Conservation (phyloP, 2,113 vertebrate species). For the Morone saxatilis region DNA sequence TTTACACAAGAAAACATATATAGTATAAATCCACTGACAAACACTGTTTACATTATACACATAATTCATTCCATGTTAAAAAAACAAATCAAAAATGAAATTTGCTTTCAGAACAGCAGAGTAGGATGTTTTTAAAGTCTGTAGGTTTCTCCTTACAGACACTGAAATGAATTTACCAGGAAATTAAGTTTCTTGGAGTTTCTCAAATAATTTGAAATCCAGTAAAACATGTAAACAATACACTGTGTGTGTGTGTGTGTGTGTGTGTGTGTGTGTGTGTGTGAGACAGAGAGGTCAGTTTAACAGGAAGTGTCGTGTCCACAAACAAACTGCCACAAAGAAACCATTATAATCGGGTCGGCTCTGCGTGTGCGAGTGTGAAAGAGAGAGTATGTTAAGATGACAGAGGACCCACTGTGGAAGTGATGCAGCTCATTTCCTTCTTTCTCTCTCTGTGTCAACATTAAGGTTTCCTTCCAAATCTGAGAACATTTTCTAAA, state of each 20-base stretch:
- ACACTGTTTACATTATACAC: background rate
- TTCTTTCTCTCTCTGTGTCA: constrained; percentile 13
- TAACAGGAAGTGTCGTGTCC: constrained; percentile 38
- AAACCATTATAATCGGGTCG: constrained; percentile 13
- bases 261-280: background rate
- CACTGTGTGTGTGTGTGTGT: background rate
- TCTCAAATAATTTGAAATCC: no score
- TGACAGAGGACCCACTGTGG: constrained; percentile 37
- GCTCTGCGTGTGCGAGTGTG: background rate
- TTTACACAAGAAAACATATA: no score
- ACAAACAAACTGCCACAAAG: constrained; percentile 40
- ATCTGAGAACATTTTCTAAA: background rate
- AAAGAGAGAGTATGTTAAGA: constrained; percentile 11
- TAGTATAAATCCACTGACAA: background rate
- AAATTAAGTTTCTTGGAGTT: no score
- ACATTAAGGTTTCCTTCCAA: constrained; percentile 19
- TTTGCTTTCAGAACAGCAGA: no score
- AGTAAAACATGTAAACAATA: no score
- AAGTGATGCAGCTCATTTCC: constrained; percentile 3
- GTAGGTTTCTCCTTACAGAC: no score
- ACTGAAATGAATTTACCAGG: no score
- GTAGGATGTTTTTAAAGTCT: no score
- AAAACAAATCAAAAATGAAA: background rate
- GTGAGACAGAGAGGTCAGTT: background rate
- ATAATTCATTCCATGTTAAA: background rate